phyloP scores from a whole-genome alignment of 2,113 vertebrate genomes.

The Erythrocercus mccallii region DNA sequence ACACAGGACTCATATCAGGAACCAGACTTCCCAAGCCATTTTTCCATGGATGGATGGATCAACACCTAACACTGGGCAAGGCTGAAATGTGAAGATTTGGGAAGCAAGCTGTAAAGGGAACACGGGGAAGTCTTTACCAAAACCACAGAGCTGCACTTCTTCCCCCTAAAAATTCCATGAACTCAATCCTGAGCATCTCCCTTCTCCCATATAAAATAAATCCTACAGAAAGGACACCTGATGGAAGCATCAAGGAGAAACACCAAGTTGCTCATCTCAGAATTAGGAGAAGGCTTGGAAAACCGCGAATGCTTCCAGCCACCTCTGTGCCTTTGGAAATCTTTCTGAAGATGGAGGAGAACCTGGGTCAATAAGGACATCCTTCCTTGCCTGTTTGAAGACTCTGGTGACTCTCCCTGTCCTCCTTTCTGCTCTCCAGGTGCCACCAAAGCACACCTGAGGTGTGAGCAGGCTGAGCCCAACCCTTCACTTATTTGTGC shows the following conservation, averaged over 20 bases:
- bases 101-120: not conserved
- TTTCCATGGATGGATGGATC: not conserved
- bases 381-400: not conserved
- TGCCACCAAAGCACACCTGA: not conserved
- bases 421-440: not conserved
- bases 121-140: not conserved
- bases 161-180: not conserved
- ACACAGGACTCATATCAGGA: not conserved
- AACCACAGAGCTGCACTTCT: not conserved
- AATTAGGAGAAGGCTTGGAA: not conserved
- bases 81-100: not conserved
- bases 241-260: not conserved
- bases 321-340: not conserved
- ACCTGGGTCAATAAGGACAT: not conserved
- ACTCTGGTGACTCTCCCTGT: not conserved
- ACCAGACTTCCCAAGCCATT: not conserved
- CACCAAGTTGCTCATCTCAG: not conserved
- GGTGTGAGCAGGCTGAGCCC: not conserved
- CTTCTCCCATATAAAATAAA: accelerated
- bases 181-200: not conserved
- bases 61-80: not conserved
- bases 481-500: not conserved
- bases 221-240: not conserved
- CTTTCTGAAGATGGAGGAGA: not conserved
- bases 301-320: not conserved